phyloP scores from a whole-genome alignment of 2,797 vertebrate species.

The Meriones psammophilus region DNA sequence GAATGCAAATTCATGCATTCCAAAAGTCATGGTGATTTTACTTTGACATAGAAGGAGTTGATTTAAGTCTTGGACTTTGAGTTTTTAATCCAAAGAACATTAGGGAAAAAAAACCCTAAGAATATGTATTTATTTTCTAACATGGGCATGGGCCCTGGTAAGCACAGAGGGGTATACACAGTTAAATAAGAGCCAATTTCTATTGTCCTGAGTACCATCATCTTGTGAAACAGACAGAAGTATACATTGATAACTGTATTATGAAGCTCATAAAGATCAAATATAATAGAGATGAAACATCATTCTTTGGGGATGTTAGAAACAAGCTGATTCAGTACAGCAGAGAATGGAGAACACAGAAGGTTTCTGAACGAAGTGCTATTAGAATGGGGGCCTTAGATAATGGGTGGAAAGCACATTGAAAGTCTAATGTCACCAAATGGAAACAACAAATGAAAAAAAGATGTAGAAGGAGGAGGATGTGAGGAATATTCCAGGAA shows the following conservation, averaged over 20 bases:
- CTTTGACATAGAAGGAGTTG: slow-evolving; percentile 20
- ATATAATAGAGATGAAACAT: slow-evolving; percentile 49
- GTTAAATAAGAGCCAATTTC: slow-evolving; percentile 10
- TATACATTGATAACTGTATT: slow-evolving; percentile 53
- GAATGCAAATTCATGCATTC: slow-evolving; percentile 13
- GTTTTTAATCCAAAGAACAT: slow-evolving; percentile 39
- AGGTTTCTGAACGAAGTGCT: neutral
- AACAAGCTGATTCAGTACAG: slow-evolving; percentile 16
- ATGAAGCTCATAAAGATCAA: slow-evolving; percentile 58
- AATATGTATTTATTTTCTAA: neutral
- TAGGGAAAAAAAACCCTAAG: neutral
- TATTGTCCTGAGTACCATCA: slow-evolving; percentile 6
- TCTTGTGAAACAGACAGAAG: neutral
- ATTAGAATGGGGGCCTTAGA: neutral
- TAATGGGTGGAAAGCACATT: neutral
- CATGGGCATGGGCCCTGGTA: neutral
- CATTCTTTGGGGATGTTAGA: slow-evolving; percentile 40
- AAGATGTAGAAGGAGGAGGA: neutral
- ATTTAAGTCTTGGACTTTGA: neutral
- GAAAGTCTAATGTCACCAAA: neutral
- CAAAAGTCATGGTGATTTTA: slow-evolving; percentile 35
- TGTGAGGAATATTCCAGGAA: neutral
- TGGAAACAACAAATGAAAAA: neutral
- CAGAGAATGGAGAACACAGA: neutral
- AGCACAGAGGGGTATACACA: neutral